Base-by-base conservation (phyloP, 1,140 invertebrate species). In the Brevipalpus yothersi region DNA sequence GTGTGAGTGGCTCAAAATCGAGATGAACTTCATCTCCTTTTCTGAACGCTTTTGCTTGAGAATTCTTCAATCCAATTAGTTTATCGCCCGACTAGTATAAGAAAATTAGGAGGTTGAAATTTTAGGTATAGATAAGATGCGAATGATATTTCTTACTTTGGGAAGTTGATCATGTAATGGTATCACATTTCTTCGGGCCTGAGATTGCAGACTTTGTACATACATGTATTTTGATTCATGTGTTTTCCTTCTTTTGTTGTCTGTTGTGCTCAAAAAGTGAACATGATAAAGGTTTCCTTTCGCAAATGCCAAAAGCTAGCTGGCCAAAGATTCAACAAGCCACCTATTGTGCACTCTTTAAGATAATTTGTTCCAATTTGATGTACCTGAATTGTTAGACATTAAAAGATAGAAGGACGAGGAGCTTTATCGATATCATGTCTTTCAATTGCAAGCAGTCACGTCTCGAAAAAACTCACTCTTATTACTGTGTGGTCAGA, bases 131-230 rank as follows among this genome's bases (percentile, higher is more conserved):
- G 13, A 19, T 55, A n/a, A 13, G 4, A 5, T 31, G 2, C 5
- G 2, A 31, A 31, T 31, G 31, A 3, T 31, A 31, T 31, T 31
- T 31, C 31, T 31, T 31, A 31, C 31, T 31, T 31, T 31, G 31
- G 31, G 31, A 15, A 11, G 21, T 23, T 53, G 47, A 55, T 13
- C 7, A 9, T 45, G 51, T 12, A 62, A 7, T 21, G 61, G 61
- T 19, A 62, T 49, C 23, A 62, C 61, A 53, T 54, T 60, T 15
- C 61, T 31, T n/a, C 54, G 13, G 8, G 58, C 59, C 10, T 54
- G 21, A 41, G 51, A 21, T 21, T 12, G n/a, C 40, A 43, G n/a
- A 9, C 13, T 17, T 40, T 58, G 40, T 11, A 1, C 17, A 47
- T 58, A n/a, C n/a, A n/a, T n/a, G n/a, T n/a, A 11, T 15, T 47